Percentiles rank a stretch among this genome's conserved stretches.
Conservation (phyloP, 2,113 vertebrate genomes). For the Lagenorhynchus albirostris region DNA sequence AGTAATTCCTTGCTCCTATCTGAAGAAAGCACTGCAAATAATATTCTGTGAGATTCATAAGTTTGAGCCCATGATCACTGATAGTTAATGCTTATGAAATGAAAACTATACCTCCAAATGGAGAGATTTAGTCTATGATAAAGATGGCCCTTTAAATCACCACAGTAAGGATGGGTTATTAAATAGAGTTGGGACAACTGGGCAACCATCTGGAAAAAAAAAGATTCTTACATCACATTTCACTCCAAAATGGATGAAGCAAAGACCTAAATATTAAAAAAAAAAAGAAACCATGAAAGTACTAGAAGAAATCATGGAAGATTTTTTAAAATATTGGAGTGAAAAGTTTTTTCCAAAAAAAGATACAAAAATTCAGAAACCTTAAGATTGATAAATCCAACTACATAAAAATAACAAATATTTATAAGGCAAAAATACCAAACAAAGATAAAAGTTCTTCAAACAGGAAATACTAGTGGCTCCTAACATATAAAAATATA, state of each 20-base stretch:
- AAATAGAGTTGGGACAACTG: not conserved
- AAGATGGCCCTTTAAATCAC: not conserved
- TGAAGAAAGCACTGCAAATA: not conserved
- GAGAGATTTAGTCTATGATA: not conserved
- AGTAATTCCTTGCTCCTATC: not conserved
- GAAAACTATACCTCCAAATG: not conserved
- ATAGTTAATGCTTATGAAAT: not conserved
- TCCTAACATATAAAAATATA: not conserved
- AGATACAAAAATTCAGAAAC: not conserved
- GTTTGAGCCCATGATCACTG: not conserved
- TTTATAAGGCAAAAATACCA: not conserved
- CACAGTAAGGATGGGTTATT: not conserved
- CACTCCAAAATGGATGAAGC: conserved; percentile 8
- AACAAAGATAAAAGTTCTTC: not conserved
- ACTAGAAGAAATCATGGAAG: not conserved
- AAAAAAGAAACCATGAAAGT: not conserved
- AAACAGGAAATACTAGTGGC: not conserved
- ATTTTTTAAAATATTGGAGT: not conserved
- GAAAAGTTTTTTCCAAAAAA: not conserved
- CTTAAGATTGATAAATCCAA: not conserved
- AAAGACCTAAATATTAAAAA: not conserved
- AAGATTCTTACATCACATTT: not conserved
- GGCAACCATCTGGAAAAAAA: not conserved
- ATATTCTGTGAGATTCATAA: not conserved
- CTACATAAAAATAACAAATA: conserved; percentile 2